Evolutionary conservation across 2,113 vertebrate genomes (phyloP).

Genomic region (Acanthochromis polyacanthus): DNA sequence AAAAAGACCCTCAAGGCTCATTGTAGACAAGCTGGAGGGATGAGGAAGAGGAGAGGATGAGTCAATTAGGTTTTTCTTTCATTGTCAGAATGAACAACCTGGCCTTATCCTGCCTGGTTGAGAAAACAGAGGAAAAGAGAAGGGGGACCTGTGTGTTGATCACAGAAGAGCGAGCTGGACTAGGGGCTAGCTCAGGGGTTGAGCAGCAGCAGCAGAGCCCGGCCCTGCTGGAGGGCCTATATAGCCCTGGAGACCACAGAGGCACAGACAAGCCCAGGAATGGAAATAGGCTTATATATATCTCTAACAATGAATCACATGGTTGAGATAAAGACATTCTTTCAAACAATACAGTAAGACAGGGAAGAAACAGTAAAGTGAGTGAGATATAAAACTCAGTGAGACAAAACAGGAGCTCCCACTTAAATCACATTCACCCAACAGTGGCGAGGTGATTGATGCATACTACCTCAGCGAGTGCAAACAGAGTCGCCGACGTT

Average conservation of each 20-base stretch:
- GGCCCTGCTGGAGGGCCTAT: constrained; percentile 49
- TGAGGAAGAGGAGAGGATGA: constrained; percentile 64
- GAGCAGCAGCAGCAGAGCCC: constrained; percentile 39
- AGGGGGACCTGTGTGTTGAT: constrained; percentile 51
- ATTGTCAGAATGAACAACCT: constrained; percentile 70
- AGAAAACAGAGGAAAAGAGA: constrained; percentile 41
- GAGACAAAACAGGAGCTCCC: constrained; percentile 65
- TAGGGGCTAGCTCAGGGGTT: constrained; percentile 57
- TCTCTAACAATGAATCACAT: constrained; percentile 59
- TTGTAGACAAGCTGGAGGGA: constrained; percentile 71
- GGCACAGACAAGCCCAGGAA: constrained; percentile 27
- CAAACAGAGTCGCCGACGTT: constrained; percentile 44
- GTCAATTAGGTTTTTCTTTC: constrained; percentile 79
- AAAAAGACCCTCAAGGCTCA: constrained; percentile 77
- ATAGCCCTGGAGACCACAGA: constrained; percentile 44
- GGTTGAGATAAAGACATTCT: constrained; percentile 60
- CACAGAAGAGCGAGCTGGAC: constrained; percentile 58
- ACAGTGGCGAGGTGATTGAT: constrained; percentile 69
- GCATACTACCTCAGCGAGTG: constrained; percentile 48
- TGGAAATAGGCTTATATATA: constrained; percentile 56
- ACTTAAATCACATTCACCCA: constrained; percentile 68
- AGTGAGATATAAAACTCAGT: constrained; percentile 68
- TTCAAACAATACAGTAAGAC: constrained; percentile 56
- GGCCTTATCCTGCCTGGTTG: constrained; percentile 53
- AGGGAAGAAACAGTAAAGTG: constrained; percentile 49